phyloP scores from a whole-genome alignment of 2,797 vertebrate species.

The Columba guinea region DNA sequence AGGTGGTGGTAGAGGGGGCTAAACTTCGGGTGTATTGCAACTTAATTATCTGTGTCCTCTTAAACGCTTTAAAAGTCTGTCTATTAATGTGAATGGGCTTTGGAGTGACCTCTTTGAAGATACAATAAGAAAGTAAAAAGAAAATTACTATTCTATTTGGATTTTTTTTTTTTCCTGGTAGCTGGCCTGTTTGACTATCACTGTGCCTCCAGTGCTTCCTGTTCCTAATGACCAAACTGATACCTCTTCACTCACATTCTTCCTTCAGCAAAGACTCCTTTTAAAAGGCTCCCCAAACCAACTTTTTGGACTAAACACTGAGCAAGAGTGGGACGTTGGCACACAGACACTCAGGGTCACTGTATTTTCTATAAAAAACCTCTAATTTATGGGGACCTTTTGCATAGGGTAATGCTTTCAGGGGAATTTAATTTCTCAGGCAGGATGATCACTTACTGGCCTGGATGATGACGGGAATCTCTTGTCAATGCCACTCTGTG shows the following conservation, averaged over 20 bases:
- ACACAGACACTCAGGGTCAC: not conserved
- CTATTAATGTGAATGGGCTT: not conserved
- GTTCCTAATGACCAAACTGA: not conserved
- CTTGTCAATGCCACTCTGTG: not conserved
- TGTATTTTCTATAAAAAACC: not conserved
- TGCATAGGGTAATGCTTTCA: not conserved
- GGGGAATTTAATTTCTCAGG: not conserved
- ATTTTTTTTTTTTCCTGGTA: not conserved
- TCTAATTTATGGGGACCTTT: not conserved
- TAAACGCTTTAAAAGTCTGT: not conserved
- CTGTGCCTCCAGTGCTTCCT: not conserved
- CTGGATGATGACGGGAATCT: not conserved
- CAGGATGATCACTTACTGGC: not conserved
- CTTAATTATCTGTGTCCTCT: not conserved
- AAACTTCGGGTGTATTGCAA: not conserved
- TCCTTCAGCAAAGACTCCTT: not conserved
- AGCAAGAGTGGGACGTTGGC: not conserved
- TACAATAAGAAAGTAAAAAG: not conserved
- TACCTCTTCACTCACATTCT: not conserved
- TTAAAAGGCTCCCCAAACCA: not conserved
- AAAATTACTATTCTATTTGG: not conserved
- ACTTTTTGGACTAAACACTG: not conserved
- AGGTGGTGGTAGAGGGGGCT: not conserved
- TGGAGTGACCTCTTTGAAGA: not conserved
- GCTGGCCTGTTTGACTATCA: not conserved